Evolutionary conservation across 2,113 vertebrate genomes (phyloP), one percentile per base, ranked within the genome.

Genomic region (Strix aluco): DNA sequence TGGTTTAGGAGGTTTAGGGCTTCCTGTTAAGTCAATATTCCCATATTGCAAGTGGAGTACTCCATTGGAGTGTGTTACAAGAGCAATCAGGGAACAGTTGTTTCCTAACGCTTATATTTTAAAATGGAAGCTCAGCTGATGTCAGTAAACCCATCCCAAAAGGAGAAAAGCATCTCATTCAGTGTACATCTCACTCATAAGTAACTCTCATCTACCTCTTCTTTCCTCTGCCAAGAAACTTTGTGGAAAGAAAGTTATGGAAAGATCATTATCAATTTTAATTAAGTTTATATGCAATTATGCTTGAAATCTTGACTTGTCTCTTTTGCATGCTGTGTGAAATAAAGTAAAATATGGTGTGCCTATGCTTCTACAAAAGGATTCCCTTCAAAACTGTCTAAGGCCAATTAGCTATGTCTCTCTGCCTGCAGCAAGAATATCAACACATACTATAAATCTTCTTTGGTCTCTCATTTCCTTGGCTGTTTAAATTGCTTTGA

Each of bases 381-480:
- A 81, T 81, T 96, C 57, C 40, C 34, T 81, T 88, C 49, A 74
- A 72, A 86, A 47, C 40, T 81, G 11, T 90, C 62, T 93, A 54
- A 92, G 94, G 63, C 25, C 0, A 81, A 81, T 89, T 84, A 90
- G 38, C 30, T 86, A 38, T 34, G 13, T 78, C 42, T 92, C 49
- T 91, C 72, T 72, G 88, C 90, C 92, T 78, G 58, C 47, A 95
- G 87, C 67, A 92, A 88, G 38, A 92, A 74, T 84, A 91, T 63
- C 86, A 81, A 81, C 59, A 78, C 2, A 40, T 25, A 63, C 32
- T 38, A 59, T 93, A 86, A 86, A 94, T 94, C 86, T 91, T 85
- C 71, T 81, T 5, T 3, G 27, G 79, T 94, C 14, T 74, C 32
- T 94, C 42, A 71, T 92, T 94, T 94, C 44, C 90, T 96, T 77